Conservation (phyloP, 2,797 vertebrate species). For the Coccyzus lansbergi region DNA sequence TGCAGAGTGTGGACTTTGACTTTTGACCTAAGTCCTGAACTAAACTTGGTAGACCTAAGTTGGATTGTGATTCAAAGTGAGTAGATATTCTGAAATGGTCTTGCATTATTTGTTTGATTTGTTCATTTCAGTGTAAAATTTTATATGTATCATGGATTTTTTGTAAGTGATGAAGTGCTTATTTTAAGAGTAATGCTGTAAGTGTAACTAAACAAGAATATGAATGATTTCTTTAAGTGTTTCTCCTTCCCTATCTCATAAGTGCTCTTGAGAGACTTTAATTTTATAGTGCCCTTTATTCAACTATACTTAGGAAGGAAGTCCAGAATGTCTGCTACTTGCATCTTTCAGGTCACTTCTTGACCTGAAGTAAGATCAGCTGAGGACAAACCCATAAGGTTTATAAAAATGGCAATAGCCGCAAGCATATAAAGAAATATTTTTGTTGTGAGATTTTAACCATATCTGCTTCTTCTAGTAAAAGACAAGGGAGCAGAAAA, state of each 20-base stretch:
- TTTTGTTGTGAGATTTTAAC: neutral
- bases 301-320: neutral
- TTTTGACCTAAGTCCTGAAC: neutral
- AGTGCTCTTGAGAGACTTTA: neutral
- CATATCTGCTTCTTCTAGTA: neutral
- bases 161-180: neutral
- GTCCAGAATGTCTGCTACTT: neutral
- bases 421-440: neutral
- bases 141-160: neutral
- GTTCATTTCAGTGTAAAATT: neutral
- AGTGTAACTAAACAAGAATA: neutral
- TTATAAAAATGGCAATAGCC: neutral
- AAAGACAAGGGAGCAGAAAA: neutral
- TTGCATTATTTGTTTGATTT: neutral
- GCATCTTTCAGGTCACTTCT: neutral
- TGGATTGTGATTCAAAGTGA: neutral
- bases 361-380: conserved; percentile 1
- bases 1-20: neutral
- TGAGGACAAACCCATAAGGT: neutral
- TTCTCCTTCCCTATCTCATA: neutral
- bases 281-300: neutral
- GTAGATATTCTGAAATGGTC: neutral
- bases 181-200: neutral
- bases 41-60: neutral
- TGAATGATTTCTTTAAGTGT: neutral